phyloP scores from a whole-genome alignment of 2,888 invertebrate genomes.

The Gortyna flavago region DNA sequence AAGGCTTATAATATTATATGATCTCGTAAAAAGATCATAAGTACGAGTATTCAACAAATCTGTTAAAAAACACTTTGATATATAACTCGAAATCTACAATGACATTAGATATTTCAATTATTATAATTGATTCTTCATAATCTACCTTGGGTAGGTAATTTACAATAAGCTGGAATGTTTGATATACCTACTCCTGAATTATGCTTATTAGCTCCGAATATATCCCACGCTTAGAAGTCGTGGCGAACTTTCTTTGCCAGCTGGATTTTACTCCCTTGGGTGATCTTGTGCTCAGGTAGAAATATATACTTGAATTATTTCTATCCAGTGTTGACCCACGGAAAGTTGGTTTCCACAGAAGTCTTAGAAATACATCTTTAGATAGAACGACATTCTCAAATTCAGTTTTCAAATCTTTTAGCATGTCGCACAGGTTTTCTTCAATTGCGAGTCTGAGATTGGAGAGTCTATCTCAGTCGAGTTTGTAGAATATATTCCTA shows the following conservation, averaged over 20 bases:
- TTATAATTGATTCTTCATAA: conserved; percentile 9
- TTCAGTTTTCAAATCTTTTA: conserved; percentile 57
- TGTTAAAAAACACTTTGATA: conserved; percentile 6
- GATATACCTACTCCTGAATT: conserved; percentile 5
- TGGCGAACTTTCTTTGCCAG: conserved; percentile 34
- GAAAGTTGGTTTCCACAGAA: conserved; percentile 17
- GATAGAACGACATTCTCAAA: conserved; percentile 34
- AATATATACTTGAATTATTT: conserved; percentile 32
- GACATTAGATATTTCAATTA: conserved; percentile 18
- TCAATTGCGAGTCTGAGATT: conserved; percentile 43
- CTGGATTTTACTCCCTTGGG: conserved; percentile 19
- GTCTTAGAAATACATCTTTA: conserved; percentile 1
- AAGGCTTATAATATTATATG: neutral
- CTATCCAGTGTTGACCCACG: conserved; percentile 6
- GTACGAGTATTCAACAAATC: neutral
- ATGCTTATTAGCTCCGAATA: conserved; percentile 18
- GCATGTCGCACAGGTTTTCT: conserved; percentile 43
- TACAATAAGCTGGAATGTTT: conserved; percentile 15
- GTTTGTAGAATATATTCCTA: conserved; percentile 56
- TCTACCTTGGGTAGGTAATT: conserved; percentile 9
- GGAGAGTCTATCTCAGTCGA: conserved; percentile 54
- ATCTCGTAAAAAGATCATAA: too few relatives aligned
- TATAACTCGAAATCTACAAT: conserved; percentile 7
- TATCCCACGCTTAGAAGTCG: conserved; percentile 9
- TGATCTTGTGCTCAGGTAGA: conserved; percentile 12